A percentile compares a stretch with the other conserved stretches of the same genome.
Evolutionary conservation across 2,113 vertebrate genomes (phyloP).

Genomic region (Chaetorhynchus papuensis): DNA sequence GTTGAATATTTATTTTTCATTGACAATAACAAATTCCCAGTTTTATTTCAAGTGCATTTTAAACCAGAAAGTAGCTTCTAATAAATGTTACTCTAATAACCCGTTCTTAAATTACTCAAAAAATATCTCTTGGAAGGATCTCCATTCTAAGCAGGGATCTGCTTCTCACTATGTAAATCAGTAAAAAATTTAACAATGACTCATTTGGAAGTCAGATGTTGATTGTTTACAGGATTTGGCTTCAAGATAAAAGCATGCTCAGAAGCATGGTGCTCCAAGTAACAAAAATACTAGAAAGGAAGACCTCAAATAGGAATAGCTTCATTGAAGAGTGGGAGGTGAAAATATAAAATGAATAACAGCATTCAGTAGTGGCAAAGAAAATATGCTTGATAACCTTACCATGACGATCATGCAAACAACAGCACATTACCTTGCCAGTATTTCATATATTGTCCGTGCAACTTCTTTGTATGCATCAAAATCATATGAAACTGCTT

Average conservation of each 20-base stretch:
- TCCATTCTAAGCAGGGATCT: background rate
- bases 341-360: background rate
- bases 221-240: background rate
- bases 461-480: slow-evolving; percentile 93
- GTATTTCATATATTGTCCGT: slow-evolving; percentile 86
- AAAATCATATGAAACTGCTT: slow-evolving; percentile 92
- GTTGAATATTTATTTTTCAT: background rate
- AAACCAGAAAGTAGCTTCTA: background rate
- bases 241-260: background rate
- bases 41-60: background rate
- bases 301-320: background rate
- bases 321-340: background rate
- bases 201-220: background rate
- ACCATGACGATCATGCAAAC: background rate
- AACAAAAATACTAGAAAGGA: background rate
- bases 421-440: slow-evolving; percentile 81
- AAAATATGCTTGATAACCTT: background rate
- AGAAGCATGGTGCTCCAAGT: background rate
- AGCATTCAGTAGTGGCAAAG: background rate
- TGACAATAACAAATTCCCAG: background rate
- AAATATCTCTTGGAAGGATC: background rate
- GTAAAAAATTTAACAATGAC: background rate
- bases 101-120: background rate
- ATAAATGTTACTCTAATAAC: background rate
- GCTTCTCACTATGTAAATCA: background rate